Base-by-base conservation (phyloP, 1,140 invertebrate species). In the Xylocopa sonorina region DNA sequence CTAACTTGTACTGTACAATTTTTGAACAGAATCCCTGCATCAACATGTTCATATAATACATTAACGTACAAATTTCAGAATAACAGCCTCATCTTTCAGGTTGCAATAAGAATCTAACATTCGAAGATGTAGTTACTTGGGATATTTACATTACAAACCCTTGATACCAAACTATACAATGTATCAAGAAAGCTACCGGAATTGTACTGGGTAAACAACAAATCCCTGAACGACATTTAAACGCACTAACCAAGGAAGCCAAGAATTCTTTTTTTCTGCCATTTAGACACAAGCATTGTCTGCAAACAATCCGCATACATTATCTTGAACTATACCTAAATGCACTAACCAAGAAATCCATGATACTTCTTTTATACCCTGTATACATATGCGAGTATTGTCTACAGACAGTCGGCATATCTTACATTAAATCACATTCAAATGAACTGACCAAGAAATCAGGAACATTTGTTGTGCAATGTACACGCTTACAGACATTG, bases 1-100 rank as follows among this genome's bases (percentile, higher is more conserved):
- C n/a, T 24, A 50, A 16, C 43, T 51, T 7, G 14, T 16, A 53
- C 27, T 51, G 1, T 57, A 32, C 18, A 71, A 57, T 43, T 38
- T 7, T 16, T 43, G 41, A 71, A 34, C 1, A 12, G 32, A 60
- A 4, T 60, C 1, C 16, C n/a, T 14, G 34, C 55, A 10, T 41
- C 34, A 14, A 48, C 16, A 6, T 38, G 29, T 7, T 72, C 32
- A 6, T 72, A 60, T 60, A 32, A 60, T 60, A 58, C 55, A 58
- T 60, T 32, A 60, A 72, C 60, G 14, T 58, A 72, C 69, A 72
- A 1, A 18, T 53, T 16, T 6, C 18, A 27, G 43, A 27, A 21
- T 7, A 18, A 10, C 32, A 68, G 32, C 14, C 27, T 14, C 66
- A 24, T 18, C 14, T 10, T 12, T 51, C n/a, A 34, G 16, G 9